Base-by-base conservation (phyloP, 92 coral and sea anemone species). In the Zoanthus gigantus region DNA sequence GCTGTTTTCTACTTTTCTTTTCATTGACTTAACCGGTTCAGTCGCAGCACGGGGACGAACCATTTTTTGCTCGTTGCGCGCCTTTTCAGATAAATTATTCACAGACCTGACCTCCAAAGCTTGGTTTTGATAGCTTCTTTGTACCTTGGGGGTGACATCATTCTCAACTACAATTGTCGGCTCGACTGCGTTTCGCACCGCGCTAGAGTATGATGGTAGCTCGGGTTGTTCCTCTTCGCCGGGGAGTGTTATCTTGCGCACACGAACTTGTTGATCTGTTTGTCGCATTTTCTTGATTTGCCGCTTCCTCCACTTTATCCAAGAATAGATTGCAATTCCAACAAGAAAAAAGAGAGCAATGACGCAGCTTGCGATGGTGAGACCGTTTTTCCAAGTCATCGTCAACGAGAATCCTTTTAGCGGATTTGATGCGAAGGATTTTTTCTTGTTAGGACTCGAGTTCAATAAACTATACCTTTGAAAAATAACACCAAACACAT, bases 231-330 rank as follows among this genome's bases (percentile, higher is more conserved):
- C 18, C 44, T 71, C 85, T 45, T 81, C 82, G 7, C 61, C 60
- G 10, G 85, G 85, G 48, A 50, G 75, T 4, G 85, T 63, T 44
- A 81, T 23, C 58, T 66, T 81, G 6, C 85, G 85, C 52, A 81
- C 71, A 50, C 53, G 85, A 81, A 81, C 85, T 15, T 81, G 85
- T 45, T 45, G 60, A 14, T 81, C 60, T 9, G 60, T 66, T 81
- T n/a, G 12, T 17, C 75, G 28, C 63, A 28, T 23, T 29, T 81
- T 46, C 47, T 66, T 44, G 53, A 81, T 47, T 18, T 45, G 74
- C 12, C 75, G 85, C 18, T 61, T 74, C 63, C 85, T 66, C 94
- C 94, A 91, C 77, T 84, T 91, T 3, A 84, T 47, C 94, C 94
- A 91, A n/a, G 94, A 88, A 79, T 83, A 91, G 9, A 67, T 76